Conservation (phyloP, 2,797 vertebrate genomes). For the Pangasius djambal region DNA sequence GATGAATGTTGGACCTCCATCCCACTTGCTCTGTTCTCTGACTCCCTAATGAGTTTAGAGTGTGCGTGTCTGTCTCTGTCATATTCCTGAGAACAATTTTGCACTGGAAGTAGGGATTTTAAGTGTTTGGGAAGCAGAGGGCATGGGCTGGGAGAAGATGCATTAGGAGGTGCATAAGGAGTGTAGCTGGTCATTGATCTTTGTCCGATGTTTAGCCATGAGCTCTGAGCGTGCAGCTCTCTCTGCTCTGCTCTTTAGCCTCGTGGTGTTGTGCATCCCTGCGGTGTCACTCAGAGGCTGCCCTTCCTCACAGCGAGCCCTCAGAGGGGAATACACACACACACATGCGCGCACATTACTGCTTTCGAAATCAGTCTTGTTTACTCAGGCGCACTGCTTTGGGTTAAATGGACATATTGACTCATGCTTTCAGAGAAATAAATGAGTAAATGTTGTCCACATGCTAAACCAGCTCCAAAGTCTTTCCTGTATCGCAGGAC, state of each 20-base stretch:
- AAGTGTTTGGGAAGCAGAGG: background rate
- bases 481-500: background rate
- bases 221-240: conserved; percentile 1
- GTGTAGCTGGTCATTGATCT: conserved; percentile 2
- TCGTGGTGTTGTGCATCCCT: conserved; percentile 47
- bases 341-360: background rate
- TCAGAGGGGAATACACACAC: background rate
- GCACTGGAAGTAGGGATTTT: background rate
- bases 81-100: background rate
- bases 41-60: background rate
- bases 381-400: background rate
- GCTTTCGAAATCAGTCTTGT: conserved; percentile 7
- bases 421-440: background rate
- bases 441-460: background rate
- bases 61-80: background rate
- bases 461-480: background rate
- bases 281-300: conserved; percentile 34
- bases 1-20: background rate
- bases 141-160: background rate
- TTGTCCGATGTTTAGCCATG: conserved; percentile 10
- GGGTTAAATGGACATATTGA: background rate
- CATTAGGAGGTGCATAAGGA: background rate
- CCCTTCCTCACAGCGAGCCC: conserved; percentile 4
- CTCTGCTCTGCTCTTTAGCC: conserved; percentile 46
- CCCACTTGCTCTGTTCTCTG: background rate